Conservation (phyloP, 2,113 vertebrate species). For the Hypanus sabinus region DNA sequence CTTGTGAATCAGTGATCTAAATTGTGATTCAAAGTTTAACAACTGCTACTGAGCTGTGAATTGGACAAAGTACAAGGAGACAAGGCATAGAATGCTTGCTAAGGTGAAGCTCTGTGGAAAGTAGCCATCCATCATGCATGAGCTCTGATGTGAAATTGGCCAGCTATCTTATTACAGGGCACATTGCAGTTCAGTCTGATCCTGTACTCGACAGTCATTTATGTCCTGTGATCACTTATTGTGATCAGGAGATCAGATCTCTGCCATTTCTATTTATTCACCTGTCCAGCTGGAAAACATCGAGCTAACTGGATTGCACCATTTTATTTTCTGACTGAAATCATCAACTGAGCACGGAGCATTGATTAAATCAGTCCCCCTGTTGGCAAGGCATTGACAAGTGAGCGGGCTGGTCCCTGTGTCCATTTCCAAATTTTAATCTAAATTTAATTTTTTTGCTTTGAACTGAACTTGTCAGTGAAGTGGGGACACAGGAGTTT, state of each 20-base stretch:
- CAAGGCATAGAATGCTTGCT: not conserved
- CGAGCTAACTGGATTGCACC: not conserved
- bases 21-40: no score
- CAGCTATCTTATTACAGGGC: not conserved
- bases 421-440: not conserved
- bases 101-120: not conserved
- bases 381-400: not conserved
- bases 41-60: not conserved
- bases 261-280: not conserved
- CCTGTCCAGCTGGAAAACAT: not conserved
- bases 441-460: not conserved
- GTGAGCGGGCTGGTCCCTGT: not conserved
- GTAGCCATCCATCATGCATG: not conserved
- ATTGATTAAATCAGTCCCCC: not conserved
- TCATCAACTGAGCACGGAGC: no score
- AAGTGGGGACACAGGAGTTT: not conserved
- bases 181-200: not conserved
- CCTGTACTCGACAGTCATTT: not conserved
- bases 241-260: not conserved
- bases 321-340: not conserved
- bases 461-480: not conserved
- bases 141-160: not conserved
- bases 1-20: no score
- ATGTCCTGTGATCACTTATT: not conserved
- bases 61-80: no score